A percentile compares a stretch with the other conserved stretches of the same genome.
Conservation (phyloP, 2,797 vertebrate genomes). For the Merluccius polli region DNA sequence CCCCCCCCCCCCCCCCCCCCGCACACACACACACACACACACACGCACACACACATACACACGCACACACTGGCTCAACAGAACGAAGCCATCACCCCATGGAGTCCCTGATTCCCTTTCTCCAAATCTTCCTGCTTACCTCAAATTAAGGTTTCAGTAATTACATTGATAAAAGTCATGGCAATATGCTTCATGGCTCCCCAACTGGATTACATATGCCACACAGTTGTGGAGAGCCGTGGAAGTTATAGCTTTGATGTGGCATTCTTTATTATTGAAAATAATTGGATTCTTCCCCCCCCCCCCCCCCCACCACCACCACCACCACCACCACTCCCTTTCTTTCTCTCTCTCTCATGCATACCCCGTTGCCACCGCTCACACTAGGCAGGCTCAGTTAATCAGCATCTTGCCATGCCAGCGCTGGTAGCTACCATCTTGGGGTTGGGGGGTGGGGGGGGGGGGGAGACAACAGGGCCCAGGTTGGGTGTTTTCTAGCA, state of each 20-base stretch:
- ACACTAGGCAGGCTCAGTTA: slow-evolving; percentile 65
- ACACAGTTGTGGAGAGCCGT: slow-evolving; percentile 61
- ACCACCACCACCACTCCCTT: neutral
- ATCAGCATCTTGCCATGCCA: slow-evolving; percentile 48
- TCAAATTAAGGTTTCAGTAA: slow-evolving; percentile 76
- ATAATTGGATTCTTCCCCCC: slow-evolving; percentile 71
- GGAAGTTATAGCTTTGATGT: slow-evolving; percentile 77
- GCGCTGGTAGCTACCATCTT: slow-evolving; percentile 24
- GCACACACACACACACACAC: too few relatives aligned
- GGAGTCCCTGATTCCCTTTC: slow-evolving; percentile 45
- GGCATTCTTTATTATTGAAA: slow-evolving; percentile 74
- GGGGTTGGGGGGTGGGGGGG: slow-evolving; percentile 29
- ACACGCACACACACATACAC: too few relatives aligned
- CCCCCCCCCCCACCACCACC: neutral
- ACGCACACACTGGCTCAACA: slow-evolving; percentile 40
- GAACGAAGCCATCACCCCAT: slow-evolving; percentile 39
- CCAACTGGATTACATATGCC: slow-evolving; percentile 68
- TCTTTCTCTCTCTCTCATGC: slow-evolving; percentile 16
- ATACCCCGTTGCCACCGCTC: slow-evolving; percentile 35
- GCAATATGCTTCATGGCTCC: slow-evolving; percentile 68
- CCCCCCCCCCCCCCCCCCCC: too few relatives aligned
- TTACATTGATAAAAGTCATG: slow-evolving; percentile 79
- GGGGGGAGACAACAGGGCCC: slow-evolving; percentile 2
- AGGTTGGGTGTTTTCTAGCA: slow-evolving; percentile 29
- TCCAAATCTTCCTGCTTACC: slow-evolving; percentile 55